Base-by-base conservation (phyloP, 2,113 vertebrate species). In the Heliornis fulica region DNA sequence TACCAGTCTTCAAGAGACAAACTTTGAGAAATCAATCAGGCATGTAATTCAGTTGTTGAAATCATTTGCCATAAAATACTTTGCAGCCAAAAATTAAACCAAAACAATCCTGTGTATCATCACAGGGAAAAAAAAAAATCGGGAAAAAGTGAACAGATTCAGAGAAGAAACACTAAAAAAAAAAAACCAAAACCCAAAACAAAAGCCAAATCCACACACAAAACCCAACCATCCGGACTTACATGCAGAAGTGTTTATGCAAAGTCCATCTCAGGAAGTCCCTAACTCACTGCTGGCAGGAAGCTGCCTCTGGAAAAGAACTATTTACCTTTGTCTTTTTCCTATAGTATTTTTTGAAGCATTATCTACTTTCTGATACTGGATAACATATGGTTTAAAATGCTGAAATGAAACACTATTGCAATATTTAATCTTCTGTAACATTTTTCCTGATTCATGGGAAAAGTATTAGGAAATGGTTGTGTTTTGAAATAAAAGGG, bases 241-340 rank as follows among this genome's bases (percentile, higher is more conserved):
- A 85, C 79, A 68, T 40, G 71, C 38, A 8, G 2, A 89, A 91
- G 38, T 90, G 63, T 94, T 97, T 97, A 53, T 61, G 15, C 66
- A 48, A 91, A 53, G 65, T 87, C 57, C 91, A 0, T 75, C 90
- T 79, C 75, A 79, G 95, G 90, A 97, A 93, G 84, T 87, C 70
- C 45, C 43, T 63, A 79, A 93, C 70, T 79, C 56, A 38, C 70
- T 85, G 78, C 85, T 80, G 57, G 83, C 54, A 72, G 95, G 95
- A 96, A 92, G 57, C 88, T 93, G 48, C 83, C 83, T 94, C 90
- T 95, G 92, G 92, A 88, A 94, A 88, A 77, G 45, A 88, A 43
- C 66, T 93, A 72, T 45, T 85, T 93, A 91, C 66, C 69, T 93
- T 94, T 92, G 70, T 70, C n/a, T 90, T 78, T 90, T 87, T 72